These are phyloP conservation scores for Euplexia lucipara DNA, from an alignment of 2,888 invertebrate genomes.

Conservation along the genomic window DNA sequence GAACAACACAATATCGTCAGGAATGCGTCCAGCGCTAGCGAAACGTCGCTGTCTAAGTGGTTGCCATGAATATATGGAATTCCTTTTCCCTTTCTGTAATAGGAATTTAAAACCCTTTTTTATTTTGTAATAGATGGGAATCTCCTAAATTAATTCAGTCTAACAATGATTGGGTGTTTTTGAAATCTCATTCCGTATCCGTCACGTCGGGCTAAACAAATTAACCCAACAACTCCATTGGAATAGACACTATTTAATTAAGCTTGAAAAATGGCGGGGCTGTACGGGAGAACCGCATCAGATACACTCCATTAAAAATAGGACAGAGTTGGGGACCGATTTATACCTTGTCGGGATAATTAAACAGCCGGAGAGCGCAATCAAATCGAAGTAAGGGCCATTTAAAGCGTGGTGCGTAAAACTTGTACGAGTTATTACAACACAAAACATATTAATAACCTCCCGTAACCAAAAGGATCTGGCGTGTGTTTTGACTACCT, in stretches of 20 bases:
- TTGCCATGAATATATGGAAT: constrained; percentile 31
- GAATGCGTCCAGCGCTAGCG: constrained; percentile 49
- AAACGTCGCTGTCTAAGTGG: constrained; percentile 47
- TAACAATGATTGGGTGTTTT: constrained; percentile 58
- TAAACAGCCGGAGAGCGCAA: constrained; percentile 46
- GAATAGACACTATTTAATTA: constrained; percentile 72
- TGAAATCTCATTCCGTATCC: constrained; percentile 60
- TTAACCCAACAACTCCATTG: constrained; percentile 61
- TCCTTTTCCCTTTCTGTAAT: constrained; percentile 25
- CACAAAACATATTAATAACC: constrained; percentile 21
- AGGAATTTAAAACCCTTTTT: constrained; percentile 45
- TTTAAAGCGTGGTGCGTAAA: constrained; percentile 16
- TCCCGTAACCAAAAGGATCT: neutral
- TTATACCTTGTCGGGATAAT: constrained; percentile 65
- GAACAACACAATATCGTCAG: constrained; percentile 54
- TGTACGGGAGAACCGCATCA: constrained; percentile 49
- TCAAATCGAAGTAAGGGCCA: constrained; percentile 41
- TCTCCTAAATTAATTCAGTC: constrained; percentile 43
- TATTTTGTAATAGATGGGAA: constrained; percentile 45
- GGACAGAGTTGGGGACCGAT: constrained; percentile 65
- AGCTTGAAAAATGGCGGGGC: constrained; percentile 70
- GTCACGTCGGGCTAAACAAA: constrained; percentile 62
- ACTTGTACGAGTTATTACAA: constrained; percentile 24
- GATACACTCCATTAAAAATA: constrained; percentile 70
- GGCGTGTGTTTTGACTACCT: constrained; percentile 9